phyloP scores from a whole-genome alignment of 1,140 invertebrate species.

The Acromyrmex charruanus region DNA sequence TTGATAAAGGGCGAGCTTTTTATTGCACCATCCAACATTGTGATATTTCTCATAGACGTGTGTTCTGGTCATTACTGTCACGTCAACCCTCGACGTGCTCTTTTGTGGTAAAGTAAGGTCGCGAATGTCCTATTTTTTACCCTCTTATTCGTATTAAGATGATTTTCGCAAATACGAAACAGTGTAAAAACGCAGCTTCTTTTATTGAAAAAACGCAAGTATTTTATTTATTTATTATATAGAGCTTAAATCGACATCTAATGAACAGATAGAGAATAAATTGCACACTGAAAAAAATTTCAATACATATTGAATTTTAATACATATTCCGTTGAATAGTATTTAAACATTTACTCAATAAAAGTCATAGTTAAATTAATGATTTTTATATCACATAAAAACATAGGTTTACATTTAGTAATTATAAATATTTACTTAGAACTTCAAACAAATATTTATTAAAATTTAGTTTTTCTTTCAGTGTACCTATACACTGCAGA shows the following conservation, averaged over 20 bases:
- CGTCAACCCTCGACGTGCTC: constrained; percentile 23
- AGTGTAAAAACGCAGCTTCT: not conserved
- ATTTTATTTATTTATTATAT: not conserved
- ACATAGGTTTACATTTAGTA: too few relatives aligned
- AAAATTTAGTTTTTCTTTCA: too few relatives aligned
- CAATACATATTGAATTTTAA: too few relatives aligned
- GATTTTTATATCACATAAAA: too few relatives aligned
- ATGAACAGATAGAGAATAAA: not conserved
- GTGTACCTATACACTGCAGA: too few relatives aligned
- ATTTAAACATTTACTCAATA: too few relatives aligned
- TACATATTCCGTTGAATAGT: too few relatives aligned
- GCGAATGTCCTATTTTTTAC: constrained; percentile 29
- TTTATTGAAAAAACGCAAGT: not conserved
- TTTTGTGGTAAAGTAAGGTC: constrained; percentile 34
- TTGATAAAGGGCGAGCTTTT: constrained; percentile 74
- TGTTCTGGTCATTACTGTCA: constrained; percentile 38
- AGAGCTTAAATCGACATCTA: not conserved
- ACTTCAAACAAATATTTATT: too few relatives aligned
- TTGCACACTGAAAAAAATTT: not conserved
- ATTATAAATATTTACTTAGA: too few relatives aligned
- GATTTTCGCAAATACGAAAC: not conserved
- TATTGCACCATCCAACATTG: constrained; percentile 65
- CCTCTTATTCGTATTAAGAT: constrained; percentile 29
- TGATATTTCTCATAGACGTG: constrained; percentile 67
- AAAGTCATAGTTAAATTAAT: too few relatives aligned